Evolutionary conservation across 1,140 invertebrate genomes (phyloP).

Genomic region (Periplaneta americana): DNA sequence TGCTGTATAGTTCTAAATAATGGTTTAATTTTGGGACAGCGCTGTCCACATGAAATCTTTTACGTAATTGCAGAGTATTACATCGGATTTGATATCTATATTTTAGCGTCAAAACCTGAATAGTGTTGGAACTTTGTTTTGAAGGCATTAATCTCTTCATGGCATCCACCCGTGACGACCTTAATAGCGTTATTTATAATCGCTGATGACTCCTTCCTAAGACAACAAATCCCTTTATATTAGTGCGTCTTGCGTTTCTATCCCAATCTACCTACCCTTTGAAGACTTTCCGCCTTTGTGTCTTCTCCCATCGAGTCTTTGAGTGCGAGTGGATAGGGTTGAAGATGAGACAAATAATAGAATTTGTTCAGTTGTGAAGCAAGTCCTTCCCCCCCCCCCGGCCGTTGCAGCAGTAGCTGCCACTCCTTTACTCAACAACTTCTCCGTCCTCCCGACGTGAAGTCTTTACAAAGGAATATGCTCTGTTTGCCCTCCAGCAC

Average conservation of each 20-base stretch:
- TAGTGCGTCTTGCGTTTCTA: neutral
- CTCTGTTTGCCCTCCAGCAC: neutral
- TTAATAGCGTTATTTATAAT: too few relatives aligned
- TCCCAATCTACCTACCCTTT: neutral
- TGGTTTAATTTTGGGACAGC: too few relatives aligned
- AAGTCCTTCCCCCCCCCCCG: neutral
- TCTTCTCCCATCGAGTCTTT: slow-evolving; percentile 23
- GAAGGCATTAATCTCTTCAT: too few relatives aligned
- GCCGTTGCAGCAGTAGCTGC: neutral
- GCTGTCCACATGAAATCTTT: too few relatives aligned
- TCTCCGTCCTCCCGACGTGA: neutral
- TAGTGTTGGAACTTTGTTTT: too few relatives aligned
- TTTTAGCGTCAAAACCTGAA: too few relatives aligned
- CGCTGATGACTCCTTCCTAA: neutral
- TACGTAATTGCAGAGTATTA: too few relatives aligned
- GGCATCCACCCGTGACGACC: too few relatives aligned
- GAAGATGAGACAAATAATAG: neutral
- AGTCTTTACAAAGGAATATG: neutral
- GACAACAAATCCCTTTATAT: neutral
- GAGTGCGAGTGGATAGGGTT: slow-evolving; percentile 18
- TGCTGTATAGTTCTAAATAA: too few relatives aligned
- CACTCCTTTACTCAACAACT: too few relatives aligned
- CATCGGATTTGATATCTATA: too few relatives aligned
- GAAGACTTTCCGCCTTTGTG: neutral
- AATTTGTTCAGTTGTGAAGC: neutral